Evolutionary conservation across 2,888 invertebrate genomes (phyloP), one percentile per base, ranked within the genome.

Genomic region (Chloromyia formosa): DNA sequence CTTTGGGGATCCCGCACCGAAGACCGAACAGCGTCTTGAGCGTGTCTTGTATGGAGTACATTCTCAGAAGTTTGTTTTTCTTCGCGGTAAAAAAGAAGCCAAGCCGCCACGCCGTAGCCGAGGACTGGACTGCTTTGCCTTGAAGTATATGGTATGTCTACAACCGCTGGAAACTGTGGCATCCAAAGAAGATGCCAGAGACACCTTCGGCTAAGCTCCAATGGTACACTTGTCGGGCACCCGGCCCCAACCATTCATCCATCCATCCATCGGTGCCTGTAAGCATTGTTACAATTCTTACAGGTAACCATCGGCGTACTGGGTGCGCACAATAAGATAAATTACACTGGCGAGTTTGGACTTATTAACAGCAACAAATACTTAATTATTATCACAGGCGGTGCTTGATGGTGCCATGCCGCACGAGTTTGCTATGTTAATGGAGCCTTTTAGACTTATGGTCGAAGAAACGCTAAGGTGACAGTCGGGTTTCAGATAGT

Each of bases 1-100:
- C 83, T 81, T 81, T 58, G 74, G 74, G 42, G 61, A 58, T n/a
- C 61, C 73, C 60, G 53, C 56, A 18, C 3, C 45, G 66, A 4
- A 35, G 27, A 4, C 2, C 27, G 27, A 35, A 35, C n/a, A 62
- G 40, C 16, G 35, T 66, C 66, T 66, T 66, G 18, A 66, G 49
- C 49, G 49, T 66, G 66, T 49, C 16, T 9, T 45, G 49, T 49
- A 12, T 42, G 12, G 27, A n/a, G 9, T 45, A 20, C 5, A 1
- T 66, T 40, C 45, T 49, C 45, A 20, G 22, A 49, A 45, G 22
- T 49, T 49, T 66, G 16, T 22, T 22, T 49, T 10, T 42, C 18
- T 12, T 20, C 14, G 14, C 49, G 16, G 45, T 35, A 66, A 62
- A 66, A 22, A 62, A 62, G 62, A 62, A 62, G 42, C 9, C 16